These are phyloP conservation scores for Brachymystax lenok DNA, from an alignment of 2,797 vertebrate species.

Conservation along the genomic window DNA sequence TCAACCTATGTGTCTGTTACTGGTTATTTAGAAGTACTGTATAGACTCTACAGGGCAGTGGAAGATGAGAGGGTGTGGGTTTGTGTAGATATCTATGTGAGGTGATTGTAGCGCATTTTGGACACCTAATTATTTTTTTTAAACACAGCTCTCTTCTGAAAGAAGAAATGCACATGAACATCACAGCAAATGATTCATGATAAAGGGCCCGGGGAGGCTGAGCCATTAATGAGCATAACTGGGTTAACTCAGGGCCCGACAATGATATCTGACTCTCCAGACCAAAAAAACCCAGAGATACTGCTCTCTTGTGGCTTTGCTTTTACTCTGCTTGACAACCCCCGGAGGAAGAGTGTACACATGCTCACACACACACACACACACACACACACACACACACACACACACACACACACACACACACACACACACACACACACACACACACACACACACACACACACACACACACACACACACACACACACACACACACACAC, in stretches of 20 bases:
- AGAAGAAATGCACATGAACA: not conserved
- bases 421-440: conserved; percentile 12
- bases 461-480: too few species aligned
- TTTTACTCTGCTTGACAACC: conserved; percentile 12
- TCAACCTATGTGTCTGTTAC: conserved; percentile 32
- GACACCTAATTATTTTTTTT: conserved; percentile 15
- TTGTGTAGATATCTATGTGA: conserved; percentile 5
- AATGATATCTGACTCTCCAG: not conserved
- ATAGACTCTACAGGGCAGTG: not conserved
- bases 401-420: not conserved
- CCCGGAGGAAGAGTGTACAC: not conserved
- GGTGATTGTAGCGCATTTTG: conserved; percentile 6
- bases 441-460: not conserved
- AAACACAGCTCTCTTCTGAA: conserved; percentile 7
- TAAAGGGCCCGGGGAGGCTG: conserved; percentile 7
- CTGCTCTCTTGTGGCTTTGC: not conserved
- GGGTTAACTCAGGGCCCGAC: conserved; percentile 14
- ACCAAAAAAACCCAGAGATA: not conserved
- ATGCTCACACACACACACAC: not conserved
- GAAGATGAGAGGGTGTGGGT: conserved; percentile 6
- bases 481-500: too few species aligned
- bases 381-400: not conserved
- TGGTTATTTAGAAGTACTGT: not conserved
- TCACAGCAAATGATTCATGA: conserved; percentile 29
- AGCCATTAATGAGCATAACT: conserved; percentile 21